Evolutionary conservation across 2,888 invertebrate genomes (phyloP).

Genomic region (Campoplex nolae): DNA sequence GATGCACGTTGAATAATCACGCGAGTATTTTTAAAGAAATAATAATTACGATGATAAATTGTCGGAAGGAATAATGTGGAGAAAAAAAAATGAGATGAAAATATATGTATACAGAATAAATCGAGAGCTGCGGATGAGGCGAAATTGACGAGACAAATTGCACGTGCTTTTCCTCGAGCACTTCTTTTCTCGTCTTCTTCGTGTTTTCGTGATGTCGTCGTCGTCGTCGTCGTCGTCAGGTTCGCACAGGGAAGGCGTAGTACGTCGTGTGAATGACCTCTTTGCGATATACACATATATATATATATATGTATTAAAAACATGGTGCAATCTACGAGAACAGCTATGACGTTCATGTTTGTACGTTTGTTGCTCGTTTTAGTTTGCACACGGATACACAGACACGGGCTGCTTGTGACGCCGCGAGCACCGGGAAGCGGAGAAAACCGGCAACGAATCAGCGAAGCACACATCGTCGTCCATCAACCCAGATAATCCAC

Average conservation of each 20-base stretch:
- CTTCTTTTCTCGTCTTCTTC: slow-evolving; percentile 40
- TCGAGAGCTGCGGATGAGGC: slow-evolving; percentile 14
- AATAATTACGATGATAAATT: no score
- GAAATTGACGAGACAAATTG: slow-evolving; percentile 58
- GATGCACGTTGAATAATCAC: no score
- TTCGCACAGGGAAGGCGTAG: slow-evolving; percentile 34
- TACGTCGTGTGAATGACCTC: slow-evolving; percentile 58
- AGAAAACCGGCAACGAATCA: slow-evolving; percentile 57
- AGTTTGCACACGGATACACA: slow-evolving; percentile 3
- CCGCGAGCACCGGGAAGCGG: slow-evolving; percentile 45
- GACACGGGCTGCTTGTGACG: neutral
- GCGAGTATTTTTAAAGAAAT: no score
- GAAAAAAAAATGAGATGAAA: neutral
- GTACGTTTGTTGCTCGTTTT: slow-evolving; percentile 47
- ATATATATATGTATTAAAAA: slow-evolving; percentile 1
- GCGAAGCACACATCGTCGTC: slow-evolving; percentile 48
- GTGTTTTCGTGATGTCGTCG: slow-evolving; percentile 18
- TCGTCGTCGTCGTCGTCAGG: slow-evolving; percentile 24
- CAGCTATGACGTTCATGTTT: slow-evolving; percentile 54
- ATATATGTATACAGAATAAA: neutral
- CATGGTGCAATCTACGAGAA: slow-evolving; percentile 40
- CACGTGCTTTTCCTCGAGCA: slow-evolving; percentile 50
- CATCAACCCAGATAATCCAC: slow-evolving; percentile 59
- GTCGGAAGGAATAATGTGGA: no score
- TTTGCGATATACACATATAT: neutral